Percentiles rank a stretch among this genome's conserved stretches.
phyloP scores from a whole-genome alignment of 1,140 invertebrate species.

The Brachionus angularis region DNA sequence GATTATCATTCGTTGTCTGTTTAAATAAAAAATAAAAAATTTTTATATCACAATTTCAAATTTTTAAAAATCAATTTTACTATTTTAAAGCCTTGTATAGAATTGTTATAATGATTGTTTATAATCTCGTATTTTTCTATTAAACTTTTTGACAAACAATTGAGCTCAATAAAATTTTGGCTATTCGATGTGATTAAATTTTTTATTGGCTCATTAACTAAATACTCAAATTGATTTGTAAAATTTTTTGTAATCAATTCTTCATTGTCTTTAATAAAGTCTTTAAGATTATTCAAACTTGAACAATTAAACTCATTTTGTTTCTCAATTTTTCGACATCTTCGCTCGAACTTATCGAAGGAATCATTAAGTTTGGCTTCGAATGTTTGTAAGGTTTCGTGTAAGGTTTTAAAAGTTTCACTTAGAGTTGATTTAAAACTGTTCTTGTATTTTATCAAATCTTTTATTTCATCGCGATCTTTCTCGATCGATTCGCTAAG shows the following conservation, averaged over 20 bases:
- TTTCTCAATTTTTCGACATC: not conserved
- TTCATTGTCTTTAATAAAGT: constrained; percentile 5
- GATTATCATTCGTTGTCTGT: not conserved
- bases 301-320: not conserved
- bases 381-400: no score
- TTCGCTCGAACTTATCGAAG: not conserved
- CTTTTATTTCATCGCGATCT: no score
- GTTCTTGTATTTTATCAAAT: no score
- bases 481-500: no score
- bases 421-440: no score
- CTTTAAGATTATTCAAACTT: not conserved
- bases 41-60: not conserved
- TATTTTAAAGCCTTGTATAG: constrained; percentile 19
- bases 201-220: constrained; percentile 4
- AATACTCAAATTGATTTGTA: not conserved
- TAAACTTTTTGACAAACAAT: constrained; percentile 2
- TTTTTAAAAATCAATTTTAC: no score
- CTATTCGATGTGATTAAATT: not conserved
- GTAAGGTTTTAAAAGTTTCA: no score
- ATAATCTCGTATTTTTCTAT: not conserved
- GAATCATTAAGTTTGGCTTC: no score
- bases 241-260: not conserved
- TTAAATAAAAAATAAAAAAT: not conserved
- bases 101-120: not conserved
- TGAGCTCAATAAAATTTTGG: constrained; percentile 12